A percentile compares a stretch with the other conserved stretches of the same genome.
phyloP scores from a whole-genome alignment of 2,113 vertebrate genomes.

The Corynorhinus townsendii region DNA sequence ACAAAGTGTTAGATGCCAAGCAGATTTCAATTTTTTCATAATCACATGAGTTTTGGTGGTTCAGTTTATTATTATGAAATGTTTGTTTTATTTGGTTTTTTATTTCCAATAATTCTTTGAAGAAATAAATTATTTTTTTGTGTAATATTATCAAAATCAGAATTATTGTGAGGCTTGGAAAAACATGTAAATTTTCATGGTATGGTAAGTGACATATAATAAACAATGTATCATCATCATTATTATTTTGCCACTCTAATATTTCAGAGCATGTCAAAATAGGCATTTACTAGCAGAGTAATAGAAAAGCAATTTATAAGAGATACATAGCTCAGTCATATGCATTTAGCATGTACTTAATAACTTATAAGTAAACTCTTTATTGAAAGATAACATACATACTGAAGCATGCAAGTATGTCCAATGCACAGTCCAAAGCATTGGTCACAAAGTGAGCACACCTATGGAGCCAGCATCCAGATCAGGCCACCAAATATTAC shows the following conservation, averaged over 20 bases:
- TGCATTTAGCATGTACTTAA: neutral
- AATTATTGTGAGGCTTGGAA: neutral
- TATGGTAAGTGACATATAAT: neutral
- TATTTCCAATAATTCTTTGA: neutral
- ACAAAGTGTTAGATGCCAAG: neutral
- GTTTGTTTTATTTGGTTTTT: neutral
- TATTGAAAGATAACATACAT: neutral
- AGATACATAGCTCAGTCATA: neutral
- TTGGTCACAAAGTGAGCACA: neutral
- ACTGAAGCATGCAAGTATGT: neutral
- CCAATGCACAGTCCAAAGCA: neutral
- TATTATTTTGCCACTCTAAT: neutral
- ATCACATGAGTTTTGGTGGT: neutral
- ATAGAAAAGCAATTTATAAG: neutral
- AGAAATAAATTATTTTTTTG: neutral
- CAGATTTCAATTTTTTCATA: neutral
- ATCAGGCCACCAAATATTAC: neutral
- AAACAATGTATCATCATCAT: neutral
- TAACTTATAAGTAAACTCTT: neutral
- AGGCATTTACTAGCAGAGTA: neutral
- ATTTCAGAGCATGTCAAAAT: neutral
- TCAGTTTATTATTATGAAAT: neutral
- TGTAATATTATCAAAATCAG: neutral
- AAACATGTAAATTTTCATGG: neutral
- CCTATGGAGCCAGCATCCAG: neutral